Base-by-base conservation (phyloP, 2,113 vertebrate species). In the Leptodactylus fuscus region DNA sequence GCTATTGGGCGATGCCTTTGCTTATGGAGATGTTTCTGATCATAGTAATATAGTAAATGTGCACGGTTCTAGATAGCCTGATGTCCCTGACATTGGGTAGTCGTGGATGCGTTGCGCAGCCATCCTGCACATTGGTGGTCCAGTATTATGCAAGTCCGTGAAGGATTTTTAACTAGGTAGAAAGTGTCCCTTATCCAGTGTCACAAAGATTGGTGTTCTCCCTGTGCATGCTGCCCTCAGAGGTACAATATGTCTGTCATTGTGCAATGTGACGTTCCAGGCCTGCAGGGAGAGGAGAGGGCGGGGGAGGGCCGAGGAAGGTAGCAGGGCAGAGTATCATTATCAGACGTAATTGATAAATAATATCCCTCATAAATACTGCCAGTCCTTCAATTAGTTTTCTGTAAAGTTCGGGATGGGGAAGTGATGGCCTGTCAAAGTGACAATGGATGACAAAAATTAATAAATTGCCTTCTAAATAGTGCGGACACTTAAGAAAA, bases 351-450 rank as follows among this genome's bases (percentile, higher is more conserved):
- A 96, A 95, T 96, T 96, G 97, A 96, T 93, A 94, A 95, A 96
- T 96, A 96, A 96, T 95, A 94, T 93, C 95, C 94, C 94, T 97
- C 96, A 94, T 95, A 94, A 95, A 94, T 95, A 94, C 91, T 93
- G 94, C 93, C 91, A 91, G 92, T 91, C 94, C 94, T 96, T 97
- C 96, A 97, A 97, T 98, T 97, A 97, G 97, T 95, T 95, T 95
- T 93, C 92, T 90, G 88, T 94, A 89, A 92, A 93, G 93, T 95
- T 93, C 91, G 0, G 90, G 67, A 91, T 92, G 90, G 90, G 93
- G 92, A 95, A 96, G 96, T 94, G 96, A 98, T 97, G 91, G 93
- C 95, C 94, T 95, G 96, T 97, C 96, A 95, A 95, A 93, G 90
- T 88, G 91, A 90, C 93, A 93, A 94, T 95, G 94, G 94, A 96